Base-by-base conservation (phyloP, 1,140 invertebrate species). In the Aradophagus sp. region DNA sequence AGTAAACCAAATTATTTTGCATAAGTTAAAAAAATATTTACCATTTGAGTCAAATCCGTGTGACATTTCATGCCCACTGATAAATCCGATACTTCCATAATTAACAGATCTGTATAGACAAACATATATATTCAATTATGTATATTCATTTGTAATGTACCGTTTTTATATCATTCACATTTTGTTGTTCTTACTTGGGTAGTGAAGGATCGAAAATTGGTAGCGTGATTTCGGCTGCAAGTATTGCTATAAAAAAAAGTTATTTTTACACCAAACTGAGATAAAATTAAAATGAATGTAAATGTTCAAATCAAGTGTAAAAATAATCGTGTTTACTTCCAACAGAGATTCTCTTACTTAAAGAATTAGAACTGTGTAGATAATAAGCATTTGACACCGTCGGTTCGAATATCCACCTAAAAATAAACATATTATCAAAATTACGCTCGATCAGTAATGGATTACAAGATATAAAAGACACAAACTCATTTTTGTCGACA, bases 51-150 rank as follows among this genome's bases (percentile, higher is more conserved):
- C 59, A 20, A 58, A 70, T 47, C 52, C 59, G 47, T 63, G 59
- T 0, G 59, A 53, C 41, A 65, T 59, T 61, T 71, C 61, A 34
- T 65, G 68, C 16, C 53, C 61, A 38, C 29, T 55, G 1, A 65
- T 39, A 17, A 71, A 65, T 26, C 59, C 68, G 14, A 71, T 7
- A 16, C 34, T 55, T 1, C 68, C 61, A 61, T 65, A 71, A 19
- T 61, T 59, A 1, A 71, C 13, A 1, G 59, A 38, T 23, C 59
- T 71, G n/a, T n/a, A 26, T 5, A 38, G n/a, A 50, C 41, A 35
- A 44, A 26, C 38, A 16, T 34, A 17, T 20, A 55, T n/a, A n/a
- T n/a, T n/a, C n/a, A 14, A 7, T 14, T 15, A 38, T 16, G 7
- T 27, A 11, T 19, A 19, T 38, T 38, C 14, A 31, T 31, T 31